phyloP scores from a whole-genome alignment of 2,113 vertebrate species.

The Lophura nycthemera region DNA sequence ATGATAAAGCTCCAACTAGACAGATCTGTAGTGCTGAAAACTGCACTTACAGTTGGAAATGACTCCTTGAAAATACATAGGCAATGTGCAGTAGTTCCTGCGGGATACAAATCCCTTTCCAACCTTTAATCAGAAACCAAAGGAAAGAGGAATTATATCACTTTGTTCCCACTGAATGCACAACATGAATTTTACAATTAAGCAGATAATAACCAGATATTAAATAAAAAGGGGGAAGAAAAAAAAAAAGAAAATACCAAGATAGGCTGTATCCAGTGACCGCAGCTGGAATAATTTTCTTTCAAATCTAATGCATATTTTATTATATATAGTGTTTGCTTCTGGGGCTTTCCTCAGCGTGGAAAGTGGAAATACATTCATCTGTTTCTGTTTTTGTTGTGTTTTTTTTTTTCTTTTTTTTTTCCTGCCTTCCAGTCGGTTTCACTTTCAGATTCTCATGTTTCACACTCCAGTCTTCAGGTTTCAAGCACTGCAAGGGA shows the following conservation, averaged over 20 bases:
- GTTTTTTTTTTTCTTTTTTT: not conserved
- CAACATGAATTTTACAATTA: not conserved
- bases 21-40: not conserved
- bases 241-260: not conserved
- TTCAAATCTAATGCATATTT: not conserved
- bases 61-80: not conserved
- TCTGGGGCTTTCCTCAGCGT: not conserved
- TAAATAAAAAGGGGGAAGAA: not conserved
- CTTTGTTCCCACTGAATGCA: not conserved
- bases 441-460: constrained; percentile 67
- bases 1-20: not conserved
- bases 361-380: not conserved
- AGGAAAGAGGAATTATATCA: not conserved
- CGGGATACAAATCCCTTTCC: not conserved
- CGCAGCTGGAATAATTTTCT: not conserved
- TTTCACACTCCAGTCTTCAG: constrained; percentile 36
- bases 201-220: not conserved
- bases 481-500: constrained; percentile 24
- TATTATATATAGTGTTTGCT: not conserved
- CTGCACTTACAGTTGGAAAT: not conserved
- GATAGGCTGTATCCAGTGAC: not conserved
- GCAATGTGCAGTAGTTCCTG: not conserved
- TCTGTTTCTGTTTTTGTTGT: constrained; percentile 6
- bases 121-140: not conserved
- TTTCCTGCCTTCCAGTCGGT: constrained; percentile 28